Base-by-base conservation (phyloP, 2,888 invertebrate species). In the Corythucha ciliata region DNA sequence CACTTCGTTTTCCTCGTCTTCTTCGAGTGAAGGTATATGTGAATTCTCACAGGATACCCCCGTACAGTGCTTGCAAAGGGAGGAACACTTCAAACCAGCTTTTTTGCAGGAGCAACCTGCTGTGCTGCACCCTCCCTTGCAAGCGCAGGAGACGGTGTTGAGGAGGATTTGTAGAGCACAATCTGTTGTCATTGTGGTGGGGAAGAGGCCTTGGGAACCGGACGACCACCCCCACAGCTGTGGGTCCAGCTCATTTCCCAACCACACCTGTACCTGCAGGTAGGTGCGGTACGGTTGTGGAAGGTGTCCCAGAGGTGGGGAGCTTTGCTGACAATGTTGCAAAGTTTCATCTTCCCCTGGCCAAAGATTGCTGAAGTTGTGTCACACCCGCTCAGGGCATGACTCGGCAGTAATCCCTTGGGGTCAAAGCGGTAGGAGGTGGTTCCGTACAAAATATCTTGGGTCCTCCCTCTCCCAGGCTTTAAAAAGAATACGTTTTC, bases 241-340 rank as follows among this genome's bases (percentile, higher is more conserved):
- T n/a, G n/a, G n/a, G 6, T 20, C 21, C 4, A 40, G 6, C 4
- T 40, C 40, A 7, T 40, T 46, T 16, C 34, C 46, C 34, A 46
- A 21, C 46, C 46, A 46, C 27, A 24, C 16, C 34, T 46, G 46
- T 12, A 46, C 24, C 34, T 46, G 46, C 16, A 34, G 32, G 32
- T 32, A 29, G 4, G 20, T 40, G 40, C 14, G 6, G 40, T 6
- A 4, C 20, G 24, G 40, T 40, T 14, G 24, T 20, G 12, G 12
- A 40, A 40, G 4, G 34, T 4, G 6, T 40, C 40, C 4, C 12
- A 40, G 6, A 40, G 40, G 4, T 24, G 40, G 7, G 24, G 40
- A 40, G 24, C 21, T 40, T 14, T 34, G 10, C 34, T 34, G 6
- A 34, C 6, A n/a, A n/a, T n/a, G n/a, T n/a, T n/a, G n/a, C n/a